Conservation (phyloP, 2,888 invertebrate genomes). For the Drosophila merina region DNA sequence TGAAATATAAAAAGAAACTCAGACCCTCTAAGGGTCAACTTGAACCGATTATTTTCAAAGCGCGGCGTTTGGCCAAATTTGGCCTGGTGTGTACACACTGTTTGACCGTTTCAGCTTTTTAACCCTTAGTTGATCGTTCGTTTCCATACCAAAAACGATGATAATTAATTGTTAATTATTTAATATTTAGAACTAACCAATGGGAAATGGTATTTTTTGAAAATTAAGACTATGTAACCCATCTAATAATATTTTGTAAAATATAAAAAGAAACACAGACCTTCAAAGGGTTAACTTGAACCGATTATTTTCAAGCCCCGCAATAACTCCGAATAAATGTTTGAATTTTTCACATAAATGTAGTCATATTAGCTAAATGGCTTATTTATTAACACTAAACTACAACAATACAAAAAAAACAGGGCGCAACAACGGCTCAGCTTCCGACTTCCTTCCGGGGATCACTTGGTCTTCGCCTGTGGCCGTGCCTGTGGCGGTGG, state of each 20-base stretch:
- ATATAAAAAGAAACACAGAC: no score
- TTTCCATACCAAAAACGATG: no score
- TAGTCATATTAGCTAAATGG: conserved; percentile 26
- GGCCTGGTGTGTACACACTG: conserved; percentile 29
- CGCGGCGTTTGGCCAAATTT: not conserved
- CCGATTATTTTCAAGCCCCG: not conserved
- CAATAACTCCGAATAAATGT: not conserved
- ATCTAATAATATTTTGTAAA: no score
- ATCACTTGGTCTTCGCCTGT: conserved; percentile 43
- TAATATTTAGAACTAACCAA: no score
- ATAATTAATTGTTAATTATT: no score
- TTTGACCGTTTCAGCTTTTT: not conserved
- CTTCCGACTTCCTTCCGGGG: not conserved
- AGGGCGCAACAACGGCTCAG: conserved; percentile 10
- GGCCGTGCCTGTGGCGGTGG: not conserved
- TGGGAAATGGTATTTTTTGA: no score
- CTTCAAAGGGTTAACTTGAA: conserved; percentile 2
- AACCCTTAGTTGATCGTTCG: conserved; percentile 2
- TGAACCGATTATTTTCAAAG: not conserved
- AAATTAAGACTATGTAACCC: no score
- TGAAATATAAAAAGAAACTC: no score
- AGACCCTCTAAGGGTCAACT: conserved; percentile 3
- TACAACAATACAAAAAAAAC: conserved; percentile 63
- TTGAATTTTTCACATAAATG: not conserved
- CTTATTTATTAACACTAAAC: conserved; percentile 60